Conservation (phyloP, 1,140 invertebrate genomes). For the Orius insidiosus region DNA sequence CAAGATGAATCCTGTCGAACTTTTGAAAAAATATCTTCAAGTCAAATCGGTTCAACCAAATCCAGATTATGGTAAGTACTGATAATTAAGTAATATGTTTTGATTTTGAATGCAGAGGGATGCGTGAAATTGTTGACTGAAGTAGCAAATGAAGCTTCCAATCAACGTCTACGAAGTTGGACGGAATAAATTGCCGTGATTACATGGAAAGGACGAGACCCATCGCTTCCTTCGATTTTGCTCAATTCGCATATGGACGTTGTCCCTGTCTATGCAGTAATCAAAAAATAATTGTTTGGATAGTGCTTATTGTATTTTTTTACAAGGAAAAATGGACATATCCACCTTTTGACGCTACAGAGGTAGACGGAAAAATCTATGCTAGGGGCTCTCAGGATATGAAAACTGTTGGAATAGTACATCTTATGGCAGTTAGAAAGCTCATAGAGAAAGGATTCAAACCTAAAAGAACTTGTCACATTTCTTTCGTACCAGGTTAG, state of each 20-base stretch:
- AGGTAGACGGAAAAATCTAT: slow-evolving; percentile 60
- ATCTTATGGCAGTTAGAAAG: slow-evolving; percentile 53
- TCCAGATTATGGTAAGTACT: slow-evolving; percentile 55
- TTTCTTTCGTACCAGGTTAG: slow-evolving; percentile 64
- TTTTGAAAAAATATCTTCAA: slow-evolving; percentile 56
- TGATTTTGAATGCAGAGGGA: slow-evolving; percentile 3
- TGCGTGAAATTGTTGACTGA: neutral
- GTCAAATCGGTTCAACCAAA: slow-evolving; percentile 67
- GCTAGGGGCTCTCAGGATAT: slow-evolving; percentile 65
- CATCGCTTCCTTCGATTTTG: slow-evolving; percentile 49
- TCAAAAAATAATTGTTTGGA: slow-evolving; percentile 18
- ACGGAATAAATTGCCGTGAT: slow-evolving; percentile 68
- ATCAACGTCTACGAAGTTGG: slow-evolving; percentile 37
- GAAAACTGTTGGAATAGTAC: slow-evolving; percentile 63
- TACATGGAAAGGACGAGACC: slow-evolving; percentile 58
- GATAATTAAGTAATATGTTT: neutral
- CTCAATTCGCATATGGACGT: slow-evolving; percentile 92
- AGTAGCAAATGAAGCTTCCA: slow-evolving; percentile 33
- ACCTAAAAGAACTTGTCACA: slow-evolving; percentile 46
- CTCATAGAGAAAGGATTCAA: slow-evolving; percentile 38
- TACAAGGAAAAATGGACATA: slow-evolving; percentile 53
- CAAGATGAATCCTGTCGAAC: neutral
- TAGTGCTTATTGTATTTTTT: no score
- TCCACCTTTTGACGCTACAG: slow-evolving; percentile 55
- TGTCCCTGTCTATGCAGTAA: slow-evolving; percentile 69